Evolutionary conservation across 2,797 vertebrate species (phyloP).

Genomic region (Hydrolagus colliei): DNA sequence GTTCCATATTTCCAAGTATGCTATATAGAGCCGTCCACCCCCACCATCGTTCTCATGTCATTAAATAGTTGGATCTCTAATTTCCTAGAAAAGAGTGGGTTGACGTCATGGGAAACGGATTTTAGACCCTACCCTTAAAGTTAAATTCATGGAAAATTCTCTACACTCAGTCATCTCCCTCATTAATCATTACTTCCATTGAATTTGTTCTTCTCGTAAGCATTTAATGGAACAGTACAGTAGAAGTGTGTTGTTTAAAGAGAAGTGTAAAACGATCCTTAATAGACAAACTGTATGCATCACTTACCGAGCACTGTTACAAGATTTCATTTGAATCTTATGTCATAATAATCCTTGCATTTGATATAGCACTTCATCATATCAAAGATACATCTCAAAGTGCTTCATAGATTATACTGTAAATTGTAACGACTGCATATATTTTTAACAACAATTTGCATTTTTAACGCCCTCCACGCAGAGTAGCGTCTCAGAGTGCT

Average conservation of each 20-base stretch:
- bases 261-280: background rate
- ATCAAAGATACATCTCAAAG: too few species aligned
- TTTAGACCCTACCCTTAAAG: conserved; percentile 7
- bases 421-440: too few species aligned
- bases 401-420: too few species aligned
- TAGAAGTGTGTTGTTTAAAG: conserved; percentile 2
- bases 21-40: background rate
- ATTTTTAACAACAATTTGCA: too few species aligned
- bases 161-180: conserved; percentile 8
- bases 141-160: conserved; percentile 18
- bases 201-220: background rate
- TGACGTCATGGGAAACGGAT: conserved; percentile 21
- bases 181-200: conserved; percentile 21
- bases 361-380: too few species aligned
- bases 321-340: background rate
- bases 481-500: too few species aligned
- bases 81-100: conserved; percentile 25
- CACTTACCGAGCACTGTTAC: background rate
- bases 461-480: too few species aligned
- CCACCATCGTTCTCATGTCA: background rate
- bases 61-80: background rate
- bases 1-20: background rate
- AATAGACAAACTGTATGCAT: background rate
- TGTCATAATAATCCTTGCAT: too few species aligned
- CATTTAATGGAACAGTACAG: background rate